phyloP scores from a whole-genome alignment of 2,113 vertebrate species.

The Nibea albiflora region DNA sequence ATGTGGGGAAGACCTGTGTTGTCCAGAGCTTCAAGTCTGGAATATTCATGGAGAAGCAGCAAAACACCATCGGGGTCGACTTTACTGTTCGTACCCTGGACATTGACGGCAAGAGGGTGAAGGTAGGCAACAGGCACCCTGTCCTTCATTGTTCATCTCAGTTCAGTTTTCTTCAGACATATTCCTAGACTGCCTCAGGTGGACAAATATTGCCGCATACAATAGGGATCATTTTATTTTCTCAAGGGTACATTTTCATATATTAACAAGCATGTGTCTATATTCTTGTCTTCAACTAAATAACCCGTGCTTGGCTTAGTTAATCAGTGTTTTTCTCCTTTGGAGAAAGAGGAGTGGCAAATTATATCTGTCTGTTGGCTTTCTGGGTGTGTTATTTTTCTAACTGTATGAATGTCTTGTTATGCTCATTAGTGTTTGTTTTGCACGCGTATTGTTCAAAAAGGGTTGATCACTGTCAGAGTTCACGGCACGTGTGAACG shows the following conservation, averaged over 20 bases:
- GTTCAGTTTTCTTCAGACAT: not conserved
- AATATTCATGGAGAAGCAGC: slow-evolving; percentile 89
- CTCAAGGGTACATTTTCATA: not conserved
- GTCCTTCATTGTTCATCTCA: not conserved
- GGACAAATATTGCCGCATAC: not conserved
- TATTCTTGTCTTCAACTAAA: slow-evolving; percentile 17
- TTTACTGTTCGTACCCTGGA: slow-evolving; percentile 93
- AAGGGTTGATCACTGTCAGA: not conserved
- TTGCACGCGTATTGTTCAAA: not conserved
- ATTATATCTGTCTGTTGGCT: slow-evolving; percentile 56
- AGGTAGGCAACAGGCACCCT: slow-evolving; percentile 81
- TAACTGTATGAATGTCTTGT: not conserved
- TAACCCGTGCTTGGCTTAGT: not conserved
- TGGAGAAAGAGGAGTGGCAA: slow-evolving; percentile 23
- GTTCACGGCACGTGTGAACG: not conserved
- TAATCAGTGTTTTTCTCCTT: slow-evolving; percentile 10
- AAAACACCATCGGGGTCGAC: slow-evolving; percentile 97
- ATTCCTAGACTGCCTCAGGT: not conserved
- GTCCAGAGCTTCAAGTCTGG: slow-evolving; percentile 94
- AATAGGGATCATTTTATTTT: not conserved
- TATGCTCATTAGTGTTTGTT: not conserved
- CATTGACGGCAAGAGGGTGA: slow-evolving; percentile 93
- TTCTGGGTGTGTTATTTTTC: slow-evolving; percentile 62
- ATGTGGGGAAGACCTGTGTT: slow-evolving; percentile 96
- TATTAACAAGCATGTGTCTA: not conserved